A percentile compares a stretch with the other conserved stretches of the same genome.
These are phyloP conservation scores for Vultur gryphus DNA, from an alignment of 2,797 vertebrate species.

Conservation along the genomic window DNA sequence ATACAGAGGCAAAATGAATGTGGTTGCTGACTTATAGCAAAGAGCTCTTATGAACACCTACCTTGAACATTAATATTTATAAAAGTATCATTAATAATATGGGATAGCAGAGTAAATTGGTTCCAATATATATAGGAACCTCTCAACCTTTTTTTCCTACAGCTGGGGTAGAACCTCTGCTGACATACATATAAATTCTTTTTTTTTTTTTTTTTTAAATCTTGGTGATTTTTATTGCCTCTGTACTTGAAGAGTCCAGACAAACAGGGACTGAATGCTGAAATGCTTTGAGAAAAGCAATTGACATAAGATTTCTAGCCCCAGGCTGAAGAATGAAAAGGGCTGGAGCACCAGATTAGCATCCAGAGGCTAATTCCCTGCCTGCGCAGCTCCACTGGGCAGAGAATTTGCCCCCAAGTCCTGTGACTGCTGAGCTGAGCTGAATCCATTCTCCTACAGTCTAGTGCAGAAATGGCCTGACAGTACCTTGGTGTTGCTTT, in stretches of 20 bases:
- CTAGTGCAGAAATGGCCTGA: not conserved
- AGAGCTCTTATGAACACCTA: not conserved
- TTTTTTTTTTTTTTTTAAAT: not conserved
- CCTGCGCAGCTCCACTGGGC: not conserved
- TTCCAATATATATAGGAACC: not conserved
- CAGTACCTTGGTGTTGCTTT: not conserved
- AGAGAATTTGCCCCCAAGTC: not conserved
- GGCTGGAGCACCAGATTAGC: not conserved
- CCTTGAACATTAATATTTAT: not conserved
- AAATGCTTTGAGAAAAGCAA: not conserved
- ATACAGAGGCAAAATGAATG: not conserved
- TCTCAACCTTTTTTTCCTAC: not conserved
- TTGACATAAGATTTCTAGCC: not conserved
- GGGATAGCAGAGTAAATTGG: not conserved
- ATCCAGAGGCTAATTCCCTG: not conserved
- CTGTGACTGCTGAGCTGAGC: not conserved
- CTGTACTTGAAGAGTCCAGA: not conserved
- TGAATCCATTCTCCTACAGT: not conserved
- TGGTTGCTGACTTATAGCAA: not conserved
- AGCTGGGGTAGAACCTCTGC: not conserved
- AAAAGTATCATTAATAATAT: constrained; percentile 12
- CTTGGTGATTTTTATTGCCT: not conserved
- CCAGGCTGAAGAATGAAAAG: not conserved
- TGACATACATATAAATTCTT: not conserved
- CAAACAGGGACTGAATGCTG: not conserved